These are phyloP conservation scores for Sparidentex hasta DNA, from an alignment of 2,797 vertebrate species.

Conservation along the genomic window DNA sequence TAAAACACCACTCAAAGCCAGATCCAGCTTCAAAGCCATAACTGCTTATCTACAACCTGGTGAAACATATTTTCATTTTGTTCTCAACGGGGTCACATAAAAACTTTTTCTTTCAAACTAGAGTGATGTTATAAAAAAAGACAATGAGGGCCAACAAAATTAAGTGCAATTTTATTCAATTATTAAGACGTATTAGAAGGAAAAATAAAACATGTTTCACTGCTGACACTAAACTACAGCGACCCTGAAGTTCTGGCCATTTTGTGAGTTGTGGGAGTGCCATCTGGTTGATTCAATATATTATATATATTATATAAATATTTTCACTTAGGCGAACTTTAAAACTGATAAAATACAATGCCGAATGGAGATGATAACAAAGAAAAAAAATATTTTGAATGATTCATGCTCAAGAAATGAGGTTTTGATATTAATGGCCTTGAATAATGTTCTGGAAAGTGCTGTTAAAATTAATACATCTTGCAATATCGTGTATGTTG, in stretches of 20 bases:
- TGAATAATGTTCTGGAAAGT: neutral
- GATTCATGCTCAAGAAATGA: neutral
- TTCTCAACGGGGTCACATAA: slow-evolving; percentile 25
- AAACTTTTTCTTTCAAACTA: neutral
- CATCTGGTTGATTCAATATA: slow-evolving; percentile 48
- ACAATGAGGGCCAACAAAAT: neutral
- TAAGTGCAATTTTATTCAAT: neutral
- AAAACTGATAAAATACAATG: slow-evolving; percentile 1
- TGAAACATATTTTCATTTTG: slow-evolving; percentile 27
- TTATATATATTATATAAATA: too few species aligned
- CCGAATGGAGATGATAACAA: neutral
- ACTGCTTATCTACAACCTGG: slow-evolving; percentile 25
- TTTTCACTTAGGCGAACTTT: slow-evolving; percentile 8
- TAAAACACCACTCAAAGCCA: slow-evolving; percentile 15
- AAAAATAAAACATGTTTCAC: neutral
- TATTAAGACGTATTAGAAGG: slow-evolving; percentile 1
- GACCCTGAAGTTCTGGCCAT: slow-evolving; percentile 16
- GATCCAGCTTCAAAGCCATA: slow-evolving; percentile 38
- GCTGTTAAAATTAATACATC: neutral
- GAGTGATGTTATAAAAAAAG: neutral
- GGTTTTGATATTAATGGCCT: neutral
- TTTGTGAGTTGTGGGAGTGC: slow-evolving; percentile 38
- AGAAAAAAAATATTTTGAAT: neutral
- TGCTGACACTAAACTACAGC: slow-evolving; percentile 4
- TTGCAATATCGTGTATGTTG: too few species aligned